A percentile compares a stretch with the other conserved stretches of the same genome.
phyloP scores from a whole-genome alignment of 2,113 vertebrate species.

The Mastomys natalensis region DNA sequence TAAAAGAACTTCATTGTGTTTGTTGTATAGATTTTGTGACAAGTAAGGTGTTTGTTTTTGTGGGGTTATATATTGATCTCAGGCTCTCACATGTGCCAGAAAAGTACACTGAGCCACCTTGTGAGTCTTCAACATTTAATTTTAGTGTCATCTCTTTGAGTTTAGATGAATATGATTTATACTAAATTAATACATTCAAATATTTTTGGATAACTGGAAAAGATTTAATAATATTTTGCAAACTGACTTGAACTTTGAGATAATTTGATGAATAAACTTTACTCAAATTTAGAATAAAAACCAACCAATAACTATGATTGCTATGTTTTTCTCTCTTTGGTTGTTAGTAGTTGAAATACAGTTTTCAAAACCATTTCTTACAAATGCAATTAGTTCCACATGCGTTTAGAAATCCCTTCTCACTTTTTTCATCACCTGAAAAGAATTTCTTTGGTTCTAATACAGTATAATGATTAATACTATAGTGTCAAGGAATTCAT shows the following conservation, averaged over 20 bases:
- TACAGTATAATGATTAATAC: background rate
- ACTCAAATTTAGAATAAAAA: background rate
- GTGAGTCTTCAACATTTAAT: background rate
- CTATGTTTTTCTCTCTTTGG: background rate
- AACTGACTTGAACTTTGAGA: slow-evolving; percentile 3
- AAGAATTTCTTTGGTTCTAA: slow-evolving; percentile 34
- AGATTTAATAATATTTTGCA: slow-evolving; percentile 41
- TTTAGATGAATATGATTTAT: background rate
- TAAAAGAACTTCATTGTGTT: background rate
- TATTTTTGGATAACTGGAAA: slow-evolving; percentile 11
- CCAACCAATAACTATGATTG: background rate
- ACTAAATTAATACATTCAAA: background rate
- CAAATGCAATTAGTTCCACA: background rate
- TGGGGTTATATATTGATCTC: background rate
- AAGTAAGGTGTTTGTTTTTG: background rate
- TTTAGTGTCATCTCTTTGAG: background rate
- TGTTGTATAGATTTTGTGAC: background rate
- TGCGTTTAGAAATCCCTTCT: slow-evolving; percentile 14
- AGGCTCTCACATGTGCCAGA: background rate
- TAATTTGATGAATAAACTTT: too few relatives aligned
- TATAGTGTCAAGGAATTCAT: slow-evolving; percentile 32
- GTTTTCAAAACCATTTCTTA: background rate
- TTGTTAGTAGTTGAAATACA: slow-evolving; percentile 29
- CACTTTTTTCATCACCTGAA: slow-evolving; percentile 18
- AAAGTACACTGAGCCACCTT: background rate